A percentile compares a stretch with the other conserved stretches of the same genome.
These are phyloP conservation scores for Salvelinus alpinus DNA, from an alignment of 2,113 vertebrate species.

Conservation along the genomic window DNA sequence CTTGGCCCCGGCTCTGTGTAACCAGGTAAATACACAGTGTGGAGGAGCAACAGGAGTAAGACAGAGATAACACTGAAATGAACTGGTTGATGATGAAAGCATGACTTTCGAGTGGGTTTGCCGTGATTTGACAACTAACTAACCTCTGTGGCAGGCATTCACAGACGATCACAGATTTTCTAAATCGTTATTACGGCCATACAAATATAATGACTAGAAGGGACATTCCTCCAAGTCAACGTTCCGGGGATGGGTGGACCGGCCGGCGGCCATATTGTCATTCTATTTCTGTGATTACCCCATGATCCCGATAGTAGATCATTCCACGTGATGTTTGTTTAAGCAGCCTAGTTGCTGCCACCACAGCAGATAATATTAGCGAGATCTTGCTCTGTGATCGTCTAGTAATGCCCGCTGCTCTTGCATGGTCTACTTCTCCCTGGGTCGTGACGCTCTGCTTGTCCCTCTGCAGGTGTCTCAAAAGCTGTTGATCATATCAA, in stretches of 20 bases:
- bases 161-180: conserved; percentile 64
- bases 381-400: conserved; percentile 52
- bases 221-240: no score
- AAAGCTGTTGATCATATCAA: conserved; percentile 99
- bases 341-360: neutral
- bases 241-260: no score
- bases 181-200: neutral
- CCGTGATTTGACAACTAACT: conserved; percentile 78
- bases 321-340: neutral
- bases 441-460: conserved; percentile 87
- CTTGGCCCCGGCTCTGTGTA: conserved; percentile 95
- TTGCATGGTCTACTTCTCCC: conserved; percentile 61
- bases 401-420: conserved; percentile 74
- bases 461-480: conserved; percentile 97
- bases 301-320: neutral
- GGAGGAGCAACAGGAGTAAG: conserved; percentile 37
- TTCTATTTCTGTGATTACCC: no score
- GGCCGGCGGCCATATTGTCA: no score
- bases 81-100: conserved; percentile 61
- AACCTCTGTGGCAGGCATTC: conserved; percentile 66
- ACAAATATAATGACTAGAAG: no score
- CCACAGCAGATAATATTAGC: no score
- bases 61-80: conserved; percentile 1
- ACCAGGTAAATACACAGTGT: conserved; percentile 87
- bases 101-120: conserved; percentile 71